These are phyloP conservation scores for Ranitomeya variabilis DNA, from an alignment of 2,113 vertebrate species.

Conservation along the genomic window DNA sequence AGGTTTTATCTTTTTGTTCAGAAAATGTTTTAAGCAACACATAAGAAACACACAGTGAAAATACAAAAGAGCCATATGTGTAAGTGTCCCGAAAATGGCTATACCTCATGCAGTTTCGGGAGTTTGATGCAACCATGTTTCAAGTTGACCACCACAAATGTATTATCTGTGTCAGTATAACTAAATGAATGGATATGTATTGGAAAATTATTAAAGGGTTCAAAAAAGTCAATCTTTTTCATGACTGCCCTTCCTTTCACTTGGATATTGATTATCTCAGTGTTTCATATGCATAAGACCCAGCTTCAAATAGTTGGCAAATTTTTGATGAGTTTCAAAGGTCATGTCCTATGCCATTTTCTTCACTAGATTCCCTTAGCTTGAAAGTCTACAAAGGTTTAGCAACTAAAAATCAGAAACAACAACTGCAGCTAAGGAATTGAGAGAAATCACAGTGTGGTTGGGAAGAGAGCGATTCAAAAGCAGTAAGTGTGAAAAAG, in stretches of 20 bases:
- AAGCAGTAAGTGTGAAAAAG: not conserved
- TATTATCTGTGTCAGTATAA: not conserved
- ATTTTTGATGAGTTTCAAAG: slow-evolving; percentile 7
- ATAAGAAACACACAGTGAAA: not conserved
- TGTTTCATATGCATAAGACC: not conserved
- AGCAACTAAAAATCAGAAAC: not conserved
- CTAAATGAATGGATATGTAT: not conserved
- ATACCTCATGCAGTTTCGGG: not conserved
- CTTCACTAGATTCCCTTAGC: not conserved
- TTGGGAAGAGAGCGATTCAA: not conserved
- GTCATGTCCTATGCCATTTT: slow-evolving; percentile 7
- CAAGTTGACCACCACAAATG: not conserved
- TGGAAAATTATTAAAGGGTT: not conserved
- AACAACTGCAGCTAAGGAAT: not conserved
- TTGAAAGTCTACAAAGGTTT: not conserved
- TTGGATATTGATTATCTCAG: not conserved
- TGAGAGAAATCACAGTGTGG: not conserved
- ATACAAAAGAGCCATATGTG: not conserved
- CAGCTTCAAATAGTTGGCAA: not conserved
- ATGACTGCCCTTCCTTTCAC: not conserved
- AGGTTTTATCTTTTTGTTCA: not conserved
- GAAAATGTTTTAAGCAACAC: not conserved
- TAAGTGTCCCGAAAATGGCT: not conserved
- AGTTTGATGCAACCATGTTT: not conserved
- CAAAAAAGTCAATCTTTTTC: slow-evolving; percentile 13